These are phyloP conservation scores for Drosophila oshimai DNA, from an alignment of 1,140 invertebrate species.

Conservation along the genomic window DNA sequence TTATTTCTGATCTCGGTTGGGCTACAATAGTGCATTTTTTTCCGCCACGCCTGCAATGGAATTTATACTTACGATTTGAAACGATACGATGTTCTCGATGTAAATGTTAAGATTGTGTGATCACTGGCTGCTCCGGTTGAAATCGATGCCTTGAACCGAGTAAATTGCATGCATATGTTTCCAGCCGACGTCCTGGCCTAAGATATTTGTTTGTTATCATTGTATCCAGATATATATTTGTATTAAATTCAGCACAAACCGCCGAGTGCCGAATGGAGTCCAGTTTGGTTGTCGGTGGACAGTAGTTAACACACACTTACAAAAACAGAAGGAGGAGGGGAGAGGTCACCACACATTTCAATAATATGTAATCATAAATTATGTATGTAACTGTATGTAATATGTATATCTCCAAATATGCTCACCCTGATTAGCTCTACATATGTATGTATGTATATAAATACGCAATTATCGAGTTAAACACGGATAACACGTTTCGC, in stretches of 20 bases:
- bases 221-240: constrained; percentile 20
- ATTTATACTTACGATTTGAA: constrained; percentile 13
- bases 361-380: constrained; percentile 42
- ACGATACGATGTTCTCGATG: constrained; percentile 2
- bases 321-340: background rate
- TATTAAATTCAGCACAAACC: constrained; percentile 27
- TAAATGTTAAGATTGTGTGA: constrained; percentile 26
- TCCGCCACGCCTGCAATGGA: constrained; percentile 9
- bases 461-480: constrained; percentile 37
- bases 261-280: background rate
- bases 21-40: constrained; percentile 1
- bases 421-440: constrained; percentile 50
- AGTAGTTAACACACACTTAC: constrained; percentile 3
- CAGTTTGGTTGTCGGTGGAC: background rate
- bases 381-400: constrained; percentile 45
- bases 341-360: constrained; percentile 19
- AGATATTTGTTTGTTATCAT: constrained; percentile 32
- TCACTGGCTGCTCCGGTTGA: background rate
- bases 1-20: constrained; percentile 32
- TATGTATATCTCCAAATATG: constrained; percentile 46
- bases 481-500: background rate
- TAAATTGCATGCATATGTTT: constrained; percentile 1
- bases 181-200: constrained; percentile 14
- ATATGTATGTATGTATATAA: constrained; percentile 58
- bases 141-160: constrained; percentile 19